Evolutionary conservation across 2,888 invertebrate species (phyloP), one percentile per base, ranked within the genome.

Genomic region (Athalia cordata): DNA sequence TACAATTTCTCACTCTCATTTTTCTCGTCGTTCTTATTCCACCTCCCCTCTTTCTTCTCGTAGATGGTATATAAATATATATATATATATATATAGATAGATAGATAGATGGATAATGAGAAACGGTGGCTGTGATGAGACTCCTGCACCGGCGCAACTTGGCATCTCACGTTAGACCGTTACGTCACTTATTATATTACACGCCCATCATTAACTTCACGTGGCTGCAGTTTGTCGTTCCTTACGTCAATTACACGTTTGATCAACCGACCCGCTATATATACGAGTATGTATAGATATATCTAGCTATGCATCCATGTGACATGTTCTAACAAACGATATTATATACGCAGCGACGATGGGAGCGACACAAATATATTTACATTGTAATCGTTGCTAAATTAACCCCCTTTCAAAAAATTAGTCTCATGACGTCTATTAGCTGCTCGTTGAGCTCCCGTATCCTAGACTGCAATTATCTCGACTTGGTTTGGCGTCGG

Each of bases 241-340:
- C 64, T 64, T 15, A 43, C 64, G 64, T 64, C 64, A 68, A 68
- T 68, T 68, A 68, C 29, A 68, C 68, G 68, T 68, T 68, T 55
- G 50, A 68, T 68, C 52, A 52, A 55, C 52, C 52, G 15, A 11
- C 29, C 45, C 29, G 52, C 5, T 13, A 52, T 64, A 7, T n/a
- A 8, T 29, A 11, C 3, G 29, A 1, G 29, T 29, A 29, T 29
- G 29, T 29, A 29, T 29, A 2, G 0, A 29, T 29, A 7, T 7
- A 55, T n/a, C 7, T n/a, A n/a, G n/a, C n/a, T 11, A 9, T 11
- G 11, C 55, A 55, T 55, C 9, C 7, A 11, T n/a, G 7, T 9
- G 7, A 55, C 9, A 55, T 9, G 11, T 55, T 55, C 55, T 4
- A 11, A 11, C 55, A n/a, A 4, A 5, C 55, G 55, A 55, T 29